These are phyloP conservation scores for Magallana angulata DNA, from an alignment of 1,140 invertebrate genomes.

Conservation along the genomic window DNA sequence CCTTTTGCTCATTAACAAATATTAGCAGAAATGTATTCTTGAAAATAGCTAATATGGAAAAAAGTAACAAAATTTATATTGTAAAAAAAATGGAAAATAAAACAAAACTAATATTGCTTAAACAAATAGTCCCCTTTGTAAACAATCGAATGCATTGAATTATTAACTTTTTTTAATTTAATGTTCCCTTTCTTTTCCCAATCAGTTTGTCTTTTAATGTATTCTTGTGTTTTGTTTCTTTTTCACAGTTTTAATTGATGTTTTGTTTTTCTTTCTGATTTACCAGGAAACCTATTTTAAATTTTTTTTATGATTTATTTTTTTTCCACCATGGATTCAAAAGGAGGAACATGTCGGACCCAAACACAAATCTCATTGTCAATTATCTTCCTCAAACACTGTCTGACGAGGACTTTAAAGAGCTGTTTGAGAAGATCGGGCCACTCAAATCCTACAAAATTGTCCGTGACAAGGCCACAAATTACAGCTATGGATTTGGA, in stretches of 20 bases:
- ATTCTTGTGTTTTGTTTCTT: neutral
- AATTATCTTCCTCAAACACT: slow-evolving; percentile 96
- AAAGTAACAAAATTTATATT: too few species aligned
- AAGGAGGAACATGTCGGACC: slow-evolving; percentile 19
- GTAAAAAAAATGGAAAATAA: too few species aligned
- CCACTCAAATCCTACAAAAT: slow-evolving; percentile 90
- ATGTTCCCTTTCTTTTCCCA: too few species aligned
- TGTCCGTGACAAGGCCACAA: slow-evolving; percentile 86
- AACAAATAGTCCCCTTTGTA: too few species aligned
- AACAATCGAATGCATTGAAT: too few species aligned
- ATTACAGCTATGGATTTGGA: slow-evolving; percentile 95
- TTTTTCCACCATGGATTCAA: slow-evolving; percentile 1
- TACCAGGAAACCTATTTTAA: slow-evolving; percentile 31
- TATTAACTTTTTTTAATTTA: too few species aligned
- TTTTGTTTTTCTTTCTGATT: slow-evolving; percentile 37
- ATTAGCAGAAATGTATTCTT: too few species aligned
- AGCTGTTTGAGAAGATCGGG: slow-evolving; percentile 89
- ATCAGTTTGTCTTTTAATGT: neutral
- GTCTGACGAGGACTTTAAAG: slow-evolving; percentile 92
- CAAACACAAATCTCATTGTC: slow-evolving; percentile 89
- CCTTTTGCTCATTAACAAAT: too few species aligned
- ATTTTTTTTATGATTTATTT: slow-evolving; percentile 37
- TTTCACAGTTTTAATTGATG: slow-evolving; percentile 5
- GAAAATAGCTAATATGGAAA: too few species aligned
- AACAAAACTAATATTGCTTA: too few species aligned